These are phyloP conservation scores for Sminthurides aquaticus DNA, from an alignment of 2,888 invertebrate species.

Conservation along the genomic window DNA sequence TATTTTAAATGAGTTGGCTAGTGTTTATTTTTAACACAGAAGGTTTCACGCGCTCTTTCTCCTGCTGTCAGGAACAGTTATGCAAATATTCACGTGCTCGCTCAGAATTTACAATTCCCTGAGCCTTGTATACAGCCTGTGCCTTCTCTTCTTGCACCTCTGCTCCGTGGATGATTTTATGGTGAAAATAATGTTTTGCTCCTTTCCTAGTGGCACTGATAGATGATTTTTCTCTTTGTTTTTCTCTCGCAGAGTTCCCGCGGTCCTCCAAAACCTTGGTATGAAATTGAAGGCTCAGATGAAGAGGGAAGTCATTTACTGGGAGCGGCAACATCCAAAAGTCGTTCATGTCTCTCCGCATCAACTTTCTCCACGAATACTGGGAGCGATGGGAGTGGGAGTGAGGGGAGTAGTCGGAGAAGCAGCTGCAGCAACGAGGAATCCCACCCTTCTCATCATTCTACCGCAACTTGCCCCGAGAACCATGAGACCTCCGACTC, in stretches of 20 bases:
- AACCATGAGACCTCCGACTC: not conserved
- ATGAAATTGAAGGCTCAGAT: slow-evolving; percentile 42
- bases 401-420: not conserved
- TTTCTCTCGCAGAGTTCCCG: slow-evolving; percentile 12
- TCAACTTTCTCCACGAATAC: slow-evolving; percentile 22
- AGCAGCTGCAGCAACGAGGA: not conserved
- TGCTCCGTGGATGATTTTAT: too few species aligned
- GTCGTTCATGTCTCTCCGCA: slow-evolving; percentile 16
- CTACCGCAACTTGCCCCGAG: not conserved
- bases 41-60: too few species aligned
- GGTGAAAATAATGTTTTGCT: too few species aligned
- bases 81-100: too few species aligned
- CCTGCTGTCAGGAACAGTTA: too few species aligned
- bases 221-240: slow-evolving; percentile 19
- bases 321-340: slow-evolving; percentile 26
- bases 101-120: too few species aligned
- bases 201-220: slow-evolving; percentile 24
- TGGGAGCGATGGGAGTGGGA: slow-evolving; percentile 10
- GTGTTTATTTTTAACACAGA: too few species aligned
- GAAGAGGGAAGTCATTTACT: slow-evolving; percentile 37
- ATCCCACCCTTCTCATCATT: not conserved
- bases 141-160: too few species aligned
- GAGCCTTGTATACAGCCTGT: too few species aligned
- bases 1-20: too few species aligned
- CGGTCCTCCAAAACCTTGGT: slow-evolving; percentile 39